Percentiles rank a stretch among this genome's conserved stretches.
phyloP scores from a whole-genome alignment of 2,797 vertebrate species.

The Orestias chungarensis region DNA sequence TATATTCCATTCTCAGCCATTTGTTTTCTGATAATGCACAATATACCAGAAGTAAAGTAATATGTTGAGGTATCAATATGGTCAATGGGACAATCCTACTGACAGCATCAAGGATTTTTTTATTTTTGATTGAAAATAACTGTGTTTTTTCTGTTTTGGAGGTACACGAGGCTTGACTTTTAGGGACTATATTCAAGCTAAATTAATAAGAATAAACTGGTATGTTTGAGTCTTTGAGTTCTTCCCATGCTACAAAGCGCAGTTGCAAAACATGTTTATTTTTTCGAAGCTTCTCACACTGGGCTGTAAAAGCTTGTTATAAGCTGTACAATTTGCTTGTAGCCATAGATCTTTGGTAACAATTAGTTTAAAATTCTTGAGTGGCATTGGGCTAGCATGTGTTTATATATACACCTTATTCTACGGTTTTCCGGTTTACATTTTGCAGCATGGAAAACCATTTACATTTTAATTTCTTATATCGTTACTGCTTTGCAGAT shows the following conservation, averaged over 20 bases:
- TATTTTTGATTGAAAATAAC: too few relatives aligned
- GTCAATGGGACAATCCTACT: background rate
- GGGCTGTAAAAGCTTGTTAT: conserved; percentile 43
- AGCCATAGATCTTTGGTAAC: conserved; percentile 31
- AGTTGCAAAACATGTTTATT: conserved; percentile 31
- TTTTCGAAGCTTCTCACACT: conserved; percentile 26
- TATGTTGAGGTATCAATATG: background rate
- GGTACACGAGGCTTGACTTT: background rate
- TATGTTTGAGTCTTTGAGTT: background rate
- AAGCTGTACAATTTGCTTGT: conserved; percentile 57
- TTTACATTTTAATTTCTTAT: conserved; percentile 9
- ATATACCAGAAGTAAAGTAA: too few relatives aligned
- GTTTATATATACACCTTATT: conserved; percentile 39
- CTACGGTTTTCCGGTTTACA: conserved; percentile 15
- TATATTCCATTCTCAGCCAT: too few relatives aligned
- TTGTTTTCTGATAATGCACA: too few relatives aligned
- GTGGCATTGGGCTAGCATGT: conserved; percentile 18
- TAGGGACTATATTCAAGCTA: background rate
- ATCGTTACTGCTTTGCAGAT: background rate
- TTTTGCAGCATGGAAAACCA: conserved; percentile 19
- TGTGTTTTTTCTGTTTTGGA: too few relatives aligned
- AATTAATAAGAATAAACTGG: background rate
- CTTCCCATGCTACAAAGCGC: conserved; percentile 10
- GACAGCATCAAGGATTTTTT: too few relatives aligned
- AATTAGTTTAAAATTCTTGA: conserved; percentile 53